Base-by-base conservation (phyloP, 1,140 invertebrate genomes). In the Hyles vespertilio region DNA sequence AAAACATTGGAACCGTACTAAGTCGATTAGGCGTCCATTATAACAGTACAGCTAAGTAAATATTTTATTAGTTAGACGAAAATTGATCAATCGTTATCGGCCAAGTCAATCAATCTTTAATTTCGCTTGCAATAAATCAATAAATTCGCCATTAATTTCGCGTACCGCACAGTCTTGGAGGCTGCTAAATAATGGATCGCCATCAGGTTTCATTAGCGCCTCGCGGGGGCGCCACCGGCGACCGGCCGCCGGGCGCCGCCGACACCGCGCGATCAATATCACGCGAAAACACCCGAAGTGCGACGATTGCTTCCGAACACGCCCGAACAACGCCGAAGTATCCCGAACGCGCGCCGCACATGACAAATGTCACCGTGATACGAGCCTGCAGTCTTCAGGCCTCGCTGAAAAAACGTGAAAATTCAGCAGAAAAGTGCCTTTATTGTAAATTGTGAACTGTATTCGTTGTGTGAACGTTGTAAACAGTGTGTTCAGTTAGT, bases 141-240 rank as follows among this genome's bases (percentile, higher is more conserved):
- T 87, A 87, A 81, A 81, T 76, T 72, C 65, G 67, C 79, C 78
- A 87, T 84, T 82, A 84, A 87, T 87, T 68, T 82, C 71, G 76
- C 79, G 72, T 69, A 75, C 74, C 67, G 67, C 70, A 65, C 68
- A 59, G 69, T 76, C 71, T 77, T 70, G 63, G 71, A 74, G 60
- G 71, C 69, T 74, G 72, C 75, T 87, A 84, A 84, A 86, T 88
- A 86, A 88, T 86, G 81, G 77, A 84, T 74, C 67, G 63, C 77
- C 73, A 84, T 87, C 77, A 79, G 75, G 58, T 87, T 67, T 86
- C 75, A 86, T 87, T 84, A 85, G 66, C 70, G 69, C 62, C 70
- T 67, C 61, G 57, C 62, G 76, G 77, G 80, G 82, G 81, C 81
- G 78, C 82, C 72, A 78, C 74, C 56, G 84, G 74, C 81, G 84